A percentile compares a stretch with the other conserved stretches of the same genome.
Evolutionary conservation across 2,113 vertebrate genomes (phyloP).

Genomic region (Corapipo altera): DNA sequence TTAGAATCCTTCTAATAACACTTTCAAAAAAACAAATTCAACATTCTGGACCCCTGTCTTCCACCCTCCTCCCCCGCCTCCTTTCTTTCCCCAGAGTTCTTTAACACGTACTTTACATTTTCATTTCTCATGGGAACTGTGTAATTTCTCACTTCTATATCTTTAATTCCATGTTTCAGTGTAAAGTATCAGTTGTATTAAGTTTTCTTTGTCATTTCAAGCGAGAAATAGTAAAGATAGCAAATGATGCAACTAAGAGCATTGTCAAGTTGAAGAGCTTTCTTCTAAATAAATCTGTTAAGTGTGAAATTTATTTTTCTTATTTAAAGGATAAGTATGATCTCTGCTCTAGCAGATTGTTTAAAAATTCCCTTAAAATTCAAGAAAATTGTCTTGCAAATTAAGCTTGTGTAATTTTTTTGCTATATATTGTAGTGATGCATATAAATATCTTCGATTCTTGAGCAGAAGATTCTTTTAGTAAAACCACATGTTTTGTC

Average conservation of each 20-base stretch:
- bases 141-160: conserved; percentile 16
- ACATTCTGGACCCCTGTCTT: background rate
- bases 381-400: background rate
- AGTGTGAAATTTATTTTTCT: conserved; percentile 10
- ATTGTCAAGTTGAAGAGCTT: background rate
- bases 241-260: conserved; percentile 1
- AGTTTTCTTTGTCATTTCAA: conserved; percentile 28
- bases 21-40: background rate
- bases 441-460: background rate
- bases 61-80: background rate
- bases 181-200: conserved; percentile 16
- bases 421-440: background rate
- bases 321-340: background rate
- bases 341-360: background rate
- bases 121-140: conserved; percentile 40
- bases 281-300: background rate
- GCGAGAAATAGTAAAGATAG: background rate
- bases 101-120: conserved; percentile 50
- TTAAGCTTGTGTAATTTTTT: background rate
- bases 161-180: conserved; percentile 54
- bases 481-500: background rate
- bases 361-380: background rate
- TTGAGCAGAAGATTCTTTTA: background rate
- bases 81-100: conserved; percentile 14
- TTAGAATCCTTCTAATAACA: background rate